A percentile compares a stretch with the other conserved stretches of the same genome.
Conservation (phyloP, 1,140 invertebrate genomes). For the Psilanteris sp. region DNA sequence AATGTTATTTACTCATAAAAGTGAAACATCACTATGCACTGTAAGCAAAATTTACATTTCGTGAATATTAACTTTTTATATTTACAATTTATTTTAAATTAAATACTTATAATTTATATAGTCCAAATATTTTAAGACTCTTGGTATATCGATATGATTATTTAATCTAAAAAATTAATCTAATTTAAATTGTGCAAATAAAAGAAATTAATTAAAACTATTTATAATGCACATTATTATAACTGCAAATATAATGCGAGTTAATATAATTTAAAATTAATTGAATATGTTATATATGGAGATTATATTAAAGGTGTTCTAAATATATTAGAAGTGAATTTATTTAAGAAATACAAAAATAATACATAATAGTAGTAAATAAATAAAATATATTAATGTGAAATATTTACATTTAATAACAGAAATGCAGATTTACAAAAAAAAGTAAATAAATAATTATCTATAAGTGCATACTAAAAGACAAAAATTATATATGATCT, state of each 20-base stretch:
- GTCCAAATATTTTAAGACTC: too few relatives aligned
- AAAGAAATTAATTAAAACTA: too few relatives aligned
- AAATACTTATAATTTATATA: neutral
- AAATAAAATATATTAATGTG: neutral
- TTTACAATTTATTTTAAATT: conserved; percentile 10
- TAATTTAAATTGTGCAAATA: too few relatives aligned
- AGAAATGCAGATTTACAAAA: neutral
- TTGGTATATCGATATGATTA: conserved; percentile 11
- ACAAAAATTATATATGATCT: too few relatives aligned
- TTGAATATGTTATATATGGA: too few relatives aligned
- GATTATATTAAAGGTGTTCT: neutral
- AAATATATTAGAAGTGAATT: neutral
- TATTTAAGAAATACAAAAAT: neutral
- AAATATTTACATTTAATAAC: neutral
- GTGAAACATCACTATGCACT: conserved; percentile 22
- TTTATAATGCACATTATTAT: too few relatives aligned
- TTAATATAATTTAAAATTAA: too few relatives aligned
- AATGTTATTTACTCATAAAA: too few relatives aligned
- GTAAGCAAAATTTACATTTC: conserved; percentile 30
- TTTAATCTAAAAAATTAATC: too few relatives aligned
- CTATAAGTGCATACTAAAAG: too few relatives aligned
- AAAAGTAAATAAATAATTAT: neutral
- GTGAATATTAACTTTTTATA: too few relatives aligned
- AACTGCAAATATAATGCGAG: too few relatives aligned
- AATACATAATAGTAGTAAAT: neutral